Conservation (phyloP, 2,797 vertebrate species). For the Megaceryle alcyon region DNA sequence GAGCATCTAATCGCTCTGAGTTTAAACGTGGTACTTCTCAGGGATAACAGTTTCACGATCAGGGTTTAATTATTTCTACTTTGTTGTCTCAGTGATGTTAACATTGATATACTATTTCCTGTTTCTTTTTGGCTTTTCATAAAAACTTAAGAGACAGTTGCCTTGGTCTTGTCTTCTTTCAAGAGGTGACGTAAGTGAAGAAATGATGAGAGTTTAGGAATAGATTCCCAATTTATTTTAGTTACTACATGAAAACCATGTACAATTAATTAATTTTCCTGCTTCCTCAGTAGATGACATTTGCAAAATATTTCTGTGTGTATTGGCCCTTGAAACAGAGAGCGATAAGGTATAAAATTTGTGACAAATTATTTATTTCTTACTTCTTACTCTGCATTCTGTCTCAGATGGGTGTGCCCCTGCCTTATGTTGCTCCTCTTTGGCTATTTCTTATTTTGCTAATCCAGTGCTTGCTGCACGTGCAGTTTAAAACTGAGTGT, state of each 20-base stretch:
- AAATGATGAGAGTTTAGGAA: background rate
- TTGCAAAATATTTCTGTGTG: background rate
- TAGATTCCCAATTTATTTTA: background rate
- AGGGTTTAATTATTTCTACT: background rate
- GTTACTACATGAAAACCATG: background rate
- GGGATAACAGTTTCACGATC: background rate
- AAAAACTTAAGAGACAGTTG: background rate
- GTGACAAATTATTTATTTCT: background rate
- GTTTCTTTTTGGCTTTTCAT: background rate
- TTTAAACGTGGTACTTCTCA: background rate
- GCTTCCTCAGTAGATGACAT: background rate
- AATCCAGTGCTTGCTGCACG: background rate
- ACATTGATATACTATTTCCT: background rate
- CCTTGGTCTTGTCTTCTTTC: background rate
- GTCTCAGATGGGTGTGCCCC: background rate
- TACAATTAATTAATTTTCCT: background rate
- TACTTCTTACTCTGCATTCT: background rate
- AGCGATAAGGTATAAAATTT: background rate
- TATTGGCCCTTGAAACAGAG: background rate
- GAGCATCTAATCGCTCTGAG: background rate
- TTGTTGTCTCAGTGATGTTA: background rate
- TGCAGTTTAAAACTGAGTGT: background rate
- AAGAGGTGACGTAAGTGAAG: background rate
- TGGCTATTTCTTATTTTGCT: background rate
- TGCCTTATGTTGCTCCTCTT: background rate